Evolutionary conservation across 2,888 invertebrate genomes (phyloP).

Genomic region (Tetheella fluctuosa): DNA sequence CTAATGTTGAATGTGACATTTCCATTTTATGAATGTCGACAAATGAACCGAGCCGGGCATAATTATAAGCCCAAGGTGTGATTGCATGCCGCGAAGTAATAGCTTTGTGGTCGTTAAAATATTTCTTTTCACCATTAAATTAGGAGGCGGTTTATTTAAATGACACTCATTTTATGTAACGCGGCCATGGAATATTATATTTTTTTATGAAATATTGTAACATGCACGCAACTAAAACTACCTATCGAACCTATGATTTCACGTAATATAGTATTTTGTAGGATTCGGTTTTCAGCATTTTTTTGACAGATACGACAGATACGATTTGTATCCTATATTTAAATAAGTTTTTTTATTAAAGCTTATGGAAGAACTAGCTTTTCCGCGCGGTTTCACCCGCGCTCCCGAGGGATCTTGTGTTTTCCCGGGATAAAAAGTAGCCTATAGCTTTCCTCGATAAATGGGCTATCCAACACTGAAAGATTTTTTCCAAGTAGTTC

Average conservation of each 20-base stretch:
- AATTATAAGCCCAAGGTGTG: slow-evolving; percentile 52
- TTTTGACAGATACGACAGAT: too few species aligned
- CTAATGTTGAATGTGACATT: slow-evolving; percentile 13
- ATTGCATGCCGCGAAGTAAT: slow-evolving; percentile 42
- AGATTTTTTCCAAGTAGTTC: too few species aligned
- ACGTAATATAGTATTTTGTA: too few species aligned
- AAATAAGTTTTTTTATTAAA: too few species aligned
- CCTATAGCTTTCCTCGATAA: too few species aligned
- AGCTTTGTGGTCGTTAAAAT: slow-evolving; percentile 53
- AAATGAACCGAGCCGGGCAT: slow-evolving; percentile 28
- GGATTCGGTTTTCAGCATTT: too few species aligned
- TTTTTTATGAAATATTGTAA: slow-evolving; percentile 18
- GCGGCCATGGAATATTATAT: slow-evolving; percentile 19
- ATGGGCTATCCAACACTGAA: too few species aligned
- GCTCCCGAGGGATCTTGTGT: too few species aligned
- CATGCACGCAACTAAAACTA: neutral
- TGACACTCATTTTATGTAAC: slow-evolving; percentile 35
- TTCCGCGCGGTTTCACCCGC: too few species aligned
- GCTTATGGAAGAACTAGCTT: too few species aligned
- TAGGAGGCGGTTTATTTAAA: slow-evolving; percentile 45
- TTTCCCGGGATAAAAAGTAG: too few species aligned
- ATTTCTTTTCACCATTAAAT: slow-evolving; percentile 57
- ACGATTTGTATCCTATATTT: too few species aligned
- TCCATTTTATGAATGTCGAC: slow-evolving; percentile 25
- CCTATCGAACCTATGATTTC: neutral